Conservation (phyloP, 2,888 invertebrate species). For the Lydus trimaculatus region DNA sequence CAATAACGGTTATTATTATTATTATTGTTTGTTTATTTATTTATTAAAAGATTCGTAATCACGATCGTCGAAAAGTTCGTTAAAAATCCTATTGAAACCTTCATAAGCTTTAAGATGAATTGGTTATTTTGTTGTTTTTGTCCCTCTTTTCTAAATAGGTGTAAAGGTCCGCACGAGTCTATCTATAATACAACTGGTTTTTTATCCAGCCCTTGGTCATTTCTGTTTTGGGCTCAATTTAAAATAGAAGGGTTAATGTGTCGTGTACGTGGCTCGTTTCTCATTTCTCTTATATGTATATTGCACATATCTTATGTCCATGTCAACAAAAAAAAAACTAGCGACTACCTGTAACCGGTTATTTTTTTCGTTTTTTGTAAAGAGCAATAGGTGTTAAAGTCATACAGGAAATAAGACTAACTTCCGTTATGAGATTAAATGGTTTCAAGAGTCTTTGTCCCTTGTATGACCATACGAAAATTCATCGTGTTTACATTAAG, state of each 20-base stretch:
- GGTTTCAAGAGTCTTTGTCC: conserved; percentile 39
- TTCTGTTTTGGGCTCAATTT: conserved; percentile 20
- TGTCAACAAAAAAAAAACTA: conserved; percentile 16
- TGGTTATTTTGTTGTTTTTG: no score
- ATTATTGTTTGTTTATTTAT: neutral
- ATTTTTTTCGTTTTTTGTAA: neutral
- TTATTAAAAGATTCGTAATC: no score
- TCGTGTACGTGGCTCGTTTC: conserved; percentile 34
- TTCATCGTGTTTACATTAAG: conserved; percentile 33
- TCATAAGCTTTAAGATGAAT: neutral
- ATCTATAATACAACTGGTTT: conserved; percentile 10
- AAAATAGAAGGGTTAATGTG: conserved; percentile 32
- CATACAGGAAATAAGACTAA: conserved; percentile 47
- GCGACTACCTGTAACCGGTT: conserved; percentile 39
- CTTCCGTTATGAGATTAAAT: conserved; percentile 49
- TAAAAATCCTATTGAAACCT: neutral
- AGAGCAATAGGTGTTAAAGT: conserved; percentile 38
- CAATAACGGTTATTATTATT: neutral
- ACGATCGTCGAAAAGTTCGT: neutral
- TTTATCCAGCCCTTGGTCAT: conserved; percentile 19
- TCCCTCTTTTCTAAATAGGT: neutral
- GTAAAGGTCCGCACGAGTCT: conserved; percentile 28
- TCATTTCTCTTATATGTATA: conserved; percentile 15
- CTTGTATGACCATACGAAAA: conserved; percentile 35
- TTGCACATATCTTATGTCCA: conserved; percentile 9